Evolutionary conservation across 2,888 invertebrate genomes (phyloP), one percentile per base, ranked within the genome.

Genomic region (Nomada fucata): DNA sequence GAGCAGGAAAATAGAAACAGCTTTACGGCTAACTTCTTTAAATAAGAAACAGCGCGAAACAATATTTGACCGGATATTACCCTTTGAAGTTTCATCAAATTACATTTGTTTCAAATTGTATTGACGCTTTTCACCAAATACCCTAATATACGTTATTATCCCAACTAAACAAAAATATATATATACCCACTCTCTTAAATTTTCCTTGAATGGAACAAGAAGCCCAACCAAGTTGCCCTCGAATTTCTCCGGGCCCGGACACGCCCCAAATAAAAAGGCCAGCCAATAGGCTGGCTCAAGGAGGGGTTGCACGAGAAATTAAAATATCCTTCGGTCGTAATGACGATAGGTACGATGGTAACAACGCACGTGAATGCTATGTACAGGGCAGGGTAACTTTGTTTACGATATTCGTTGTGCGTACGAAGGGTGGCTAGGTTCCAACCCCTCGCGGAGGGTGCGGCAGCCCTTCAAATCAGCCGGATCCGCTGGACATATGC

Each of bases 311-410:
- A 78, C 75, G 50, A 75, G 86, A 90, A 91, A 91, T 91, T 90
- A 90, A 90, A 92, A 91, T 89, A 91, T 89, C 88, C 88, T 90
- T 89, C 80, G 60, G 75, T 77, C 74, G 88, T 90, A 89, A 91
- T 91, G 86, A 91, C 79, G 85, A 77, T 80, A 87, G 84, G 83
- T 84, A 84, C 79, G 76, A 68, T 53, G 76, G 86, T 82, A 85
- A 83, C 82, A 73, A 83, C 20, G 78, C 82, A 89, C 74, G 80
- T 76, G 88, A 78, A 65, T 77, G 44, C 50, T 29, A 67, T 42
- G 57, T 29, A 73, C 42, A 50, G 9, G 7, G 23, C 50, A 11
- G 52, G 53, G 79, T 68, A 78, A 83, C 74, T 71, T 75, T 83
- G 83, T 86, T 81, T 65, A 75, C 78, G 63, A 70, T 70, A 55